Evolutionary conservation across 2,113 vertebrate species (phyloP), one percentile per base, ranked within the genome.

Genomic region (Seriola rivoliana): DNA sequence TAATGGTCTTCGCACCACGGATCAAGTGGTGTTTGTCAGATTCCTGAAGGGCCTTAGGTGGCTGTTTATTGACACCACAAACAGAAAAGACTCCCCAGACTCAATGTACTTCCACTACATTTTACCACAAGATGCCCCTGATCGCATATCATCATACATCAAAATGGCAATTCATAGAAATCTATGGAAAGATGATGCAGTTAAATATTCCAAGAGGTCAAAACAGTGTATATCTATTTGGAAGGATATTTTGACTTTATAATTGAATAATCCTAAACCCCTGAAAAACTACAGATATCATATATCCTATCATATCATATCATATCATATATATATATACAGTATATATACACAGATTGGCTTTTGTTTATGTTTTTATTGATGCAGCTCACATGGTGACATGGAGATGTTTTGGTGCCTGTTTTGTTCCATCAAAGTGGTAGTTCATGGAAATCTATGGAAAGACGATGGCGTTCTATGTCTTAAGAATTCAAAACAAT

Each of bases 161-260:
- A 88, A 70, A 66, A 54, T 32, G 58, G 59, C 83, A 81, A 75
- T 81, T 84, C 80, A 73, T 62, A 72, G 73, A 66, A 87, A 77
- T 71, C 66, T 62, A 73, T 23, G 19, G 60, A 67, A 67, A 81
- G 68, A 80, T 44, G 52, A 74, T 71, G 71, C 44, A 77, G 74
- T 81, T 81, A 82, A 90, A 87, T 90, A 88, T 85, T 78, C 82
- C 80, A 89, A 88, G 85, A 86, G 85, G 87, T 86, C 69, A 85
- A 82, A 85, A 66, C 60, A 71, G 54, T 42, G 48, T 52, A 25
- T 71, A 68, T 85, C 50, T 62, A 14, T 81, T 34, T 48, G 34
- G 58, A 68, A 46, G 36, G 60, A 58, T 19, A n/a, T 21, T 3
- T 44, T 2, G 4, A 5, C 7, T n/a, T 8, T 67, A 52, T 21